These are phyloP conservation scores for Lycaon pictus DNA, from an alignment of 2,113 vertebrate species.

Conservation along the genomic window DNA sequence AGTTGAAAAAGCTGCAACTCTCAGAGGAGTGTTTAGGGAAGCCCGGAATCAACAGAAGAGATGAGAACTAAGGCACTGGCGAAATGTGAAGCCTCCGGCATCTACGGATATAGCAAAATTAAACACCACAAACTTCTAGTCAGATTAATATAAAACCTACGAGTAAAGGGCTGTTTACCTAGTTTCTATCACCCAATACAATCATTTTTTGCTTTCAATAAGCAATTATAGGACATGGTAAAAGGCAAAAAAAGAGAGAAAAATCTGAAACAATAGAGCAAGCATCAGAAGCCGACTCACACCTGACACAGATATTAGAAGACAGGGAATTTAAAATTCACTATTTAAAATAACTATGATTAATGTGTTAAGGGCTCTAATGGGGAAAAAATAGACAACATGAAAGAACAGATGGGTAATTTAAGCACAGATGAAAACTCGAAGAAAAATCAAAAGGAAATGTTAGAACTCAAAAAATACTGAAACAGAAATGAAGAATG, in stretches of 20 bases:
- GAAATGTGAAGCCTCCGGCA: slow-evolving; percentile 11
- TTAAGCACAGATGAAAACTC: neutral
- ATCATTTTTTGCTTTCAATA: neutral
- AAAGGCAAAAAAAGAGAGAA: neutral
- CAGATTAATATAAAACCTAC: neutral
- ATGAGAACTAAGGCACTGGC: slow-evolving; percentile 11
- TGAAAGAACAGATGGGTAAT: neutral
- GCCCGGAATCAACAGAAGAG: neutral
- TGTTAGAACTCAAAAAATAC: neutral
- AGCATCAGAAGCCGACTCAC: neutral
- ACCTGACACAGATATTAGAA: neutral
- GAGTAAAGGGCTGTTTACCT: neutral
- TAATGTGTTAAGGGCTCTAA: neutral
- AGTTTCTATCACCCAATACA: neutral
- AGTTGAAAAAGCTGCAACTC: neutral
- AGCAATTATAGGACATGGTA: neutral
- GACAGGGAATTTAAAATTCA: neutral
- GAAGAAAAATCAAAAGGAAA: neutral
- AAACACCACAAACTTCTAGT: neutral
- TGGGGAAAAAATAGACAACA: neutral
- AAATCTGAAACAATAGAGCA: neutral
- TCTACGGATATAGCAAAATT: neutral
- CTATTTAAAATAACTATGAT: neutral
- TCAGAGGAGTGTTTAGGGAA: slow-evolving; percentile 10
- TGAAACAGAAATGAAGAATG: neutral